Evolutionary conservation across 2,113 vertebrate genomes (phyloP).

Genomic region (Vireo altiloquus): DNA sequence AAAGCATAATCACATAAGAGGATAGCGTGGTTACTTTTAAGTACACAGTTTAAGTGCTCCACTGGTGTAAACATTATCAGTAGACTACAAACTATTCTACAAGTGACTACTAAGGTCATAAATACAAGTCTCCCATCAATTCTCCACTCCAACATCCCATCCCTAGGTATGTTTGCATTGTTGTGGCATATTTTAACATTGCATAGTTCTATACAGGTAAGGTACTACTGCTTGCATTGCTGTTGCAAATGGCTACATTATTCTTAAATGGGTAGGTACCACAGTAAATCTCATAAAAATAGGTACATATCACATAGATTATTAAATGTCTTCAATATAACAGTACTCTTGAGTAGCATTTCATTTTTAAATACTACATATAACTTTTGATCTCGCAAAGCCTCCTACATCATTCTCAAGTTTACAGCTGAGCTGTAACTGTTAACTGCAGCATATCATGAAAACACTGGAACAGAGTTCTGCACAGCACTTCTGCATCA

Average conservation of each 20-base stretch:
- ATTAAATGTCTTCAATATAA: not conserved
- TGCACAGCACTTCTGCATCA: conserved; percentile 79
- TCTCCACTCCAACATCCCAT: not conserved
- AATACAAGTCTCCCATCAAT: not conserved
- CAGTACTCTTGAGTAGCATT: not conserved
- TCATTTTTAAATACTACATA: not conserved
- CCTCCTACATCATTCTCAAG: not conserved
- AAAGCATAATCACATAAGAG: not conserved
- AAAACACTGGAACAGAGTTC: conserved; percentile 73
- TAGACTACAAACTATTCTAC: not conserved
- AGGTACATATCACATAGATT: not conserved
- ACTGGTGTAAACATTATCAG: not conserved
- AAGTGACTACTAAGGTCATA: not conserved
- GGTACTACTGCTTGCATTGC: conserved; percentile 69
- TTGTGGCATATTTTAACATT: conserved; percentile 69
- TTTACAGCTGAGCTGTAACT: conserved; percentile 79
- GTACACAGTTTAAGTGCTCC: not conserved
- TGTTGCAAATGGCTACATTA: conserved; percentile 51
- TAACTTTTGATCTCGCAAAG: not conserved
- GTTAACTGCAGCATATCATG: conserved; percentile 84
- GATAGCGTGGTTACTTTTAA: not conserved
- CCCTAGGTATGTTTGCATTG: conserved; percentile 58
- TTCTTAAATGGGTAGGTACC: conserved; percentile 6
- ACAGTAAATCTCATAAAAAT: conserved; percentile 14
- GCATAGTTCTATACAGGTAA: conserved; percentile 78